These are phyloP conservation scores for Grallaria varia DNA, from an alignment of 2,113 vertebrate genomes.

Conservation along the genomic window DNA sequence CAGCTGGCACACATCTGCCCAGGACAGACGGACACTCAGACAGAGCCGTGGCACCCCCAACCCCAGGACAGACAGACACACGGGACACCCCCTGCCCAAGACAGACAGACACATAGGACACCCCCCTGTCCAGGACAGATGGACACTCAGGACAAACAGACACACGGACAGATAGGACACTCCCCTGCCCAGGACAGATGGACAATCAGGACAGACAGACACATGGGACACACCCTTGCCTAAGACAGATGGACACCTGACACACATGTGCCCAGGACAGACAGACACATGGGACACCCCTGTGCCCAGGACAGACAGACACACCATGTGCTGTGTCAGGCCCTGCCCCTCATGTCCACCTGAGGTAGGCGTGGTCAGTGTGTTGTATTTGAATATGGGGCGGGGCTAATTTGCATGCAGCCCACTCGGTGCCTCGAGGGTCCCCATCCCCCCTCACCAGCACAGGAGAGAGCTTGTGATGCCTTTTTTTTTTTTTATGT, in stretches of 20 bases:
- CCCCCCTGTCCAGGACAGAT: not conserved
- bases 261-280: too few relatives aligned
- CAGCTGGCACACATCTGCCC: too few relatives aligned
- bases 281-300: too few relatives aligned
- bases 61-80: not conserved
- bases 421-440: fast-evolving
- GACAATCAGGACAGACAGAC: not conserved
- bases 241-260: not conserved
- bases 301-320: too few relatives aligned
- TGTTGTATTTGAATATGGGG: too few relatives aligned
- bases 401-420: not conserved
- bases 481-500: conserved; percentile 69
- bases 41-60: too few relatives aligned
- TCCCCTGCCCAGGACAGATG: too few relatives aligned
- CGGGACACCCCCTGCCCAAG: fast-evolving
- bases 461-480: not conserved
- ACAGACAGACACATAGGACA: too few relatives aligned
- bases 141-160: not conserved
- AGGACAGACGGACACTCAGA: not conserved
- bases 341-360: too few relatives aligned
- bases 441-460: not conserved
- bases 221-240: fast-evolving
- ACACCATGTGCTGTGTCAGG: too few relatives aligned
- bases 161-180: too few relatives aligned
- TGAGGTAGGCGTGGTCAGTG: too few relatives aligned